These are phyloP conservation scores for Epizoanthus rinbou DNA, from an alignment of 92 coral and sea anemone genomes.

Conservation along the genomic window DNA sequence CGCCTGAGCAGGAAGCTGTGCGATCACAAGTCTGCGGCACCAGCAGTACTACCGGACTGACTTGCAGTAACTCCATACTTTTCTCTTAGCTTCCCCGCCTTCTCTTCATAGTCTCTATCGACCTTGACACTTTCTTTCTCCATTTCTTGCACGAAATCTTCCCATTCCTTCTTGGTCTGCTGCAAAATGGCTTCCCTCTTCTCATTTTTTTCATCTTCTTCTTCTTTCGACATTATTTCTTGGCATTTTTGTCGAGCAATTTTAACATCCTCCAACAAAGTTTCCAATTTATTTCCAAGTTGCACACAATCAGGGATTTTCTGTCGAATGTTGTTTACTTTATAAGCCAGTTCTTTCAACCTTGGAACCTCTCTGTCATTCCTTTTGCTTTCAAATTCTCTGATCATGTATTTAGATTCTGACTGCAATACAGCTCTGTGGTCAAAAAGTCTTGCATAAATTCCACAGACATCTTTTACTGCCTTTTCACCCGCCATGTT, in stretches of 20 bases:
- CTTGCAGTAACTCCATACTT: slow-evolving; percentile 62
- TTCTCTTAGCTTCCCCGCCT: slow-evolving; percentile 70
- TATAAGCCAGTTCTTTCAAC: slow-evolving; percentile 69
- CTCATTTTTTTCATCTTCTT: slow-evolving; percentile 64
- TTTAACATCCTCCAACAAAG: slow-evolving; percentile 68
- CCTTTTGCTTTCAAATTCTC: slow-evolving; percentile 90
- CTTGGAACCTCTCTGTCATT: slow-evolving; percentile 83
- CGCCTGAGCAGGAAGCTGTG: not conserved
- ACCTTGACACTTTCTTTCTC: slow-evolving; percentile 74
- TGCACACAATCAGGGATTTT: slow-evolving; percentile 68
- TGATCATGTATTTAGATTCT: slow-evolving; percentile 83
- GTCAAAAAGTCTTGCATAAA: slow-evolving; percentile 87
- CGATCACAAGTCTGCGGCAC: not conserved
- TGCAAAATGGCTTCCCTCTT: slow-evolving; percentile 74
- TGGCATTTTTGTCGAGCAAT: slow-evolving; percentile 82
- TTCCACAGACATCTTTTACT: slow-evolving; percentile 73
- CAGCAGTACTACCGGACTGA: not conserved
- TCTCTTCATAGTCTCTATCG: slow-evolving; percentile 69
- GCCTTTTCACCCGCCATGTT: slow-evolving; percentile 96
- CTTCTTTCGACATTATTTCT: slow-evolving; percentile 78
- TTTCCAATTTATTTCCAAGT: slow-evolving; percentile 62
- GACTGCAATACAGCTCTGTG: slow-evolving; percentile 81
- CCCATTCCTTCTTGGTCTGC: slow-evolving; percentile 78
- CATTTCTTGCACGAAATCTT: slow-evolving; percentile 72
- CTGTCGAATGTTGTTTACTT: slow-evolving; percentile 74